Conservation (phyloP, 2,113 vertebrate genomes). For the Stegostoma tigrinum region DNA sequence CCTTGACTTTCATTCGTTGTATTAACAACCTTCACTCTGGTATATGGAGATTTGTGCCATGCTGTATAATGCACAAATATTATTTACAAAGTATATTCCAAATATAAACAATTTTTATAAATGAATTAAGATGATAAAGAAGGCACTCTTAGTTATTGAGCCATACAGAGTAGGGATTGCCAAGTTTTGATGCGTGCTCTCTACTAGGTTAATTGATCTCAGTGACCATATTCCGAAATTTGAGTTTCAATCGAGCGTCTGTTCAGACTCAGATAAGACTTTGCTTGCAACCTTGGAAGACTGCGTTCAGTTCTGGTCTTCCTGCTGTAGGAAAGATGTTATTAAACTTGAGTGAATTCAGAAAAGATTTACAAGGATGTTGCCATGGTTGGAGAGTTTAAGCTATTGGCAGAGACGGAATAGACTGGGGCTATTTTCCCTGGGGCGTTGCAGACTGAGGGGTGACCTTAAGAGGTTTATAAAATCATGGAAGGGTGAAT, state of each 20-base stretch:
- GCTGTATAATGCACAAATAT: background rate
- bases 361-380: too few relatives aligned
- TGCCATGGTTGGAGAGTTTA: too few relatives aligned
- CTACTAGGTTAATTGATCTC: background rate
- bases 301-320: too few relatives aligned
- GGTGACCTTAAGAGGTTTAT: too few relatives aligned
- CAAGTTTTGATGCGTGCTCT: background rate
- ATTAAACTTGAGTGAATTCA: too few relatives aligned
- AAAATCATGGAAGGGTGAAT: too few relatives aligned
- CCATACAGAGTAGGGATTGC: background rate
- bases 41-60: background rate
- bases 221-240: background rate
- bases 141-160: background rate
- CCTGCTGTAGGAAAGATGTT: too few relatives aligned
- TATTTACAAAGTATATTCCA: background rate
- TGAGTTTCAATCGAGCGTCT: background rate
- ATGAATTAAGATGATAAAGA: background rate
- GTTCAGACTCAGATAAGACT: background rate
- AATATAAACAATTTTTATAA: background rate
- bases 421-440: too few relatives aligned
- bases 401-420: too few relatives aligned
- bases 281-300: background rate
- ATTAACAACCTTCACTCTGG: background rate
- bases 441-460: too few relatives aligned
- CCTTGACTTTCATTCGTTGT: background rate